Conservation (phyloP, 2,888 invertebrate genomes). For the Temnothorax unifasciatus region DNA sequence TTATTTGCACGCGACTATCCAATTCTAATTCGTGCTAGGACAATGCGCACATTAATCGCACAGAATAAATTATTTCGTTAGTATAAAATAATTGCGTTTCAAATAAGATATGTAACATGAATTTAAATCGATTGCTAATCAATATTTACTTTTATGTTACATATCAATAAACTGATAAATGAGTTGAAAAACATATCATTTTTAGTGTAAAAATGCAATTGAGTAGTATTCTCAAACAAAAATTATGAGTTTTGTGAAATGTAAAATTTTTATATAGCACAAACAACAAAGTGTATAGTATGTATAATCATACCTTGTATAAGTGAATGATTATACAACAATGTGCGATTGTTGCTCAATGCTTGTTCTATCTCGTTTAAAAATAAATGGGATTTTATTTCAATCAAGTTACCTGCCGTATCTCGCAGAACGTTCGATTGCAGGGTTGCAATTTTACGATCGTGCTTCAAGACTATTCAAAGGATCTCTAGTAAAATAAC, state of each 20-base stretch:
- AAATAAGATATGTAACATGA: background rate
- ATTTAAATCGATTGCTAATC: background rate
- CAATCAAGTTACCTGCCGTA: background rate
- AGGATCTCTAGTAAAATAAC: conserved; percentile 9
- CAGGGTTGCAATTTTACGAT: background rate
- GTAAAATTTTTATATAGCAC: background rate
- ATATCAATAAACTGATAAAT: background rate
- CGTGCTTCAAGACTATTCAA: background rate
- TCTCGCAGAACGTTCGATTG: background rate
- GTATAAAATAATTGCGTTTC: background rate
- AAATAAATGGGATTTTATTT: background rate
- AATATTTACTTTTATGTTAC: background rate
- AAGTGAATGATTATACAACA: background rate
- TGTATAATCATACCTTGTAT: background rate
- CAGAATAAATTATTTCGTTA: background rate
- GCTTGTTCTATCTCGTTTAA: background rate
- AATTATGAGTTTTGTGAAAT: background rate
- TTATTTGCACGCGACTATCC: conserved; percentile 4
- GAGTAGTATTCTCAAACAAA: background rate
- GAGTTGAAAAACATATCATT: background rate
- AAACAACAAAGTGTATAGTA: too few relatives aligned
- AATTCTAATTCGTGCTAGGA: conserved; percentile 34
- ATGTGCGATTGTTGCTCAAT: background rate
- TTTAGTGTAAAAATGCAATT: background rate
- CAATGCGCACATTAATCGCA: conserved; percentile 17